Conservation (phyloP, 37 sponge, comb jelly and placozoan species). For the Cliona cf. orientalis region DNA sequence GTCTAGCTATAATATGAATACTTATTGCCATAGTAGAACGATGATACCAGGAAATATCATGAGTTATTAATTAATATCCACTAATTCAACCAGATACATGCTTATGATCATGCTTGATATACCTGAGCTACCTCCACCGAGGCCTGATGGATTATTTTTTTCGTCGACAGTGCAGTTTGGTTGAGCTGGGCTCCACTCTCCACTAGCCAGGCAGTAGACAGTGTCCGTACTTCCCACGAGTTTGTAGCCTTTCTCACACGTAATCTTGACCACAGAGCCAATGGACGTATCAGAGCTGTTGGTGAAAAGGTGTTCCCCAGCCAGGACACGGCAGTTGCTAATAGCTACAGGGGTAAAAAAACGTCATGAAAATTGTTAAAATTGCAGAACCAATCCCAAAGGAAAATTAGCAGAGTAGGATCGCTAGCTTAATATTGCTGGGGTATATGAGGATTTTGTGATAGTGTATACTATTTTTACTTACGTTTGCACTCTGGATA, state of each 20-base stretch:
- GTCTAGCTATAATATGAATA: no score
- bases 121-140: no score
- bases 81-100: no score
- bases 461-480: neutral
- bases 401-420: neutral
- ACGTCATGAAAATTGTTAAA: neutral
- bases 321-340: neutral
- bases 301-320: neutral
- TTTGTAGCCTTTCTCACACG: constrained; percentile 11
- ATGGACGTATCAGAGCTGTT: neutral
- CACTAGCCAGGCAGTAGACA: neutral
- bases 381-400: neutral
- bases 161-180: no score
- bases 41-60: no score
- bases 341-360: neutral
- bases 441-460: neutral
- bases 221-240: neutral
- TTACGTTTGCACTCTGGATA: constrained; percentile 35
- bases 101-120: no score
- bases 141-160: no score
- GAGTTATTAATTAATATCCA: no score
- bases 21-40: no score
- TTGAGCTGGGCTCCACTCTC: neutral
- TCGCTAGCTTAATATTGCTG: neutral
- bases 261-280: neutral